phyloP scores from a whole-genome alignment of 64 coral and sea anemone species.

The Exaiptasia diaphana region DNA sequence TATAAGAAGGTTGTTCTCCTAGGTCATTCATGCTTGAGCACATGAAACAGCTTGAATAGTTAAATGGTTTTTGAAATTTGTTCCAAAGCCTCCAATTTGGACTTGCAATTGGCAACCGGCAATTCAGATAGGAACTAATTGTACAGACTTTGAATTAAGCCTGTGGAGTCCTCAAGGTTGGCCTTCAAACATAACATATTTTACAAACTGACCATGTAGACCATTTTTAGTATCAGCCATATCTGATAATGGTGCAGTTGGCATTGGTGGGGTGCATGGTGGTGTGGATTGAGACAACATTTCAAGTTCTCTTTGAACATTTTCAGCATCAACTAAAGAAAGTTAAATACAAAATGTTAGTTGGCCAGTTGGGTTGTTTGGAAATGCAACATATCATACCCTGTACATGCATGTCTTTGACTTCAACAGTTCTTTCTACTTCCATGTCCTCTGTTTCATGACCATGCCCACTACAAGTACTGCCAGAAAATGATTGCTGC shows the following conservation, averaged over 20 bases:
- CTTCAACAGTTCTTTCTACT: slow-evolving; percentile 73
- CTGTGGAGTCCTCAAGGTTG: too few species aligned
- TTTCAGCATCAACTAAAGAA: slow-evolving; percentile 81
- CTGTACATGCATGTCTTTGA: slow-evolving; percentile 96
- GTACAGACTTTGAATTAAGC: too few species aligned
- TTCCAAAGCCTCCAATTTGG: too few species aligned
- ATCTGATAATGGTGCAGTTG: background rate
- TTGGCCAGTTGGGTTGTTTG: slow-evolving; percentile 12
- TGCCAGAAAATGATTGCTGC: background rate
- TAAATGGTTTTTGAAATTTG: too few species aligned
- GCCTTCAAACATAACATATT: too few species aligned
- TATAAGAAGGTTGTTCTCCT: too few species aligned
- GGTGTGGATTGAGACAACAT: slow-evolving; percentile 68
- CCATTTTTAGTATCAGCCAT: background rate
- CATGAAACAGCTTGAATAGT: too few species aligned
- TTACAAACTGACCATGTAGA: too few species aligned
- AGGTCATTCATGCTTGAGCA: too few species aligned
- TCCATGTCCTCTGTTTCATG: slow-evolving; percentile 60
- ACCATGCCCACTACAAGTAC: background rate
- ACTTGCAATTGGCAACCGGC: too few species aligned
- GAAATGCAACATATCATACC: slow-evolving; percentile 21
- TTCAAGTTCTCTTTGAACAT: slow-evolving; percentile 82
- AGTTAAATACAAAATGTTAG: background rate
- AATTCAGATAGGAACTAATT: too few species aligned
- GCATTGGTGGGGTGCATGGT: slow-evolving; percentile 44